These are phyloP conservation scores for Rhegmatorhina hoffmannsi DNA, from an alignment of 2,113 vertebrate genomes.

Conservation along the genomic window DNA sequence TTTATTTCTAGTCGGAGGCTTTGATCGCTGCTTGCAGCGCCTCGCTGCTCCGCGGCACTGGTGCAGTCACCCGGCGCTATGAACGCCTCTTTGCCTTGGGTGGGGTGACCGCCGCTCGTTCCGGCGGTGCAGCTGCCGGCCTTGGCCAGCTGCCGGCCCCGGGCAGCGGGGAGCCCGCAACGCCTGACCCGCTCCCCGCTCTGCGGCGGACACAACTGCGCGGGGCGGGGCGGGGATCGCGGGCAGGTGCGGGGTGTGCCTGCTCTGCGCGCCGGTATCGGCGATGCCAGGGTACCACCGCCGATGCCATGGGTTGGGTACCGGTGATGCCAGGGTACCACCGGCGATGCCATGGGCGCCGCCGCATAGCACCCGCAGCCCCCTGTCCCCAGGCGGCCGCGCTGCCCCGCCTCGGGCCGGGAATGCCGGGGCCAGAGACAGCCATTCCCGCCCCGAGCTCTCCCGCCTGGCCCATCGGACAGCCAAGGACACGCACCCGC, in stretches of 20 bases:
- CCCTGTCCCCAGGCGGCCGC: not conserved
- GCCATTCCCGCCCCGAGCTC: not conserved
- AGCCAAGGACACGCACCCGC: not conserved
- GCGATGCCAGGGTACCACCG: too few relatives aligned
- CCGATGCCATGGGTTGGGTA: not conserved
- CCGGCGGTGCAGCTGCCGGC: constrained; percentile 12
- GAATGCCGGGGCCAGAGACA: not conserved
- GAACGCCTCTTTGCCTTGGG: not conserved
- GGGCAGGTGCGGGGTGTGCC: not conserved
- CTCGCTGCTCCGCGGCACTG: not conserved
- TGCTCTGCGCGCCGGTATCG: not conserved
- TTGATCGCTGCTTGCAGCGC: not conserved
- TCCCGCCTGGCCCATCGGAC: not conserved
- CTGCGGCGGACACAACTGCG: not conserved
- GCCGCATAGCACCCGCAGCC: constrained; percentile 26
- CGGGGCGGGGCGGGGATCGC: accelerated
- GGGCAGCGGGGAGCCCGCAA: not conserved
- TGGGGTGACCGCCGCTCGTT: not conserved
- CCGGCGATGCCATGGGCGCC: not conserved
- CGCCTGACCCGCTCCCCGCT: not conserved
- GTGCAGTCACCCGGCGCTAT: not conserved
- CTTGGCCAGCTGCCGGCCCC: not conserved
- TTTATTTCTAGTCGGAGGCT: not conserved
- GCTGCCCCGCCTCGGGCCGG: not conserved
- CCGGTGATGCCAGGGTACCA: not conserved